Percentiles rank a stretch among this genome's conserved stretches.
phyloP scores from a whole-genome alignment of 2,797 vertebrate species.

The Syndactyla subalaris region DNA sequence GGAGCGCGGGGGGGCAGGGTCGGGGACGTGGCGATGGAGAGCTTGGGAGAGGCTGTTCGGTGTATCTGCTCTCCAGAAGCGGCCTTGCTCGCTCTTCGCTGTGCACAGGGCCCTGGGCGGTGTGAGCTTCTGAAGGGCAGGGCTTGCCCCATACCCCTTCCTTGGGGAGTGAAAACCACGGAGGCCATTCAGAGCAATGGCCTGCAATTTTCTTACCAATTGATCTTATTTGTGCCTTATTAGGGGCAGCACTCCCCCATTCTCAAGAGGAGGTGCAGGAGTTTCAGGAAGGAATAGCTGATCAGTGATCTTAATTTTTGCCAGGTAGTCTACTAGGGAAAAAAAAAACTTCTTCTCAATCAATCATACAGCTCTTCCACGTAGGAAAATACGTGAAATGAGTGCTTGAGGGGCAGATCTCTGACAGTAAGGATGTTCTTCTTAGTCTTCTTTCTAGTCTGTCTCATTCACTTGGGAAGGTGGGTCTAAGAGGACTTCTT shows the following conservation, averaged over 20 bases:
- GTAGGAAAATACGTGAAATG: neutral
- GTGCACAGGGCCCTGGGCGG: neutral
- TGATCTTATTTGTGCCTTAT: neutral
- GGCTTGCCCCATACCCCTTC: neutral
- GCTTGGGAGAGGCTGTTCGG: neutral
- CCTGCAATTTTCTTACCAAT: neutral
- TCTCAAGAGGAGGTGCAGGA: neutral
- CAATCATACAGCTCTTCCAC: neutral
- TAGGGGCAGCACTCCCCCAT: neutral
- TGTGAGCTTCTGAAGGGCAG: neutral
- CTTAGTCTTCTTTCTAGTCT: neutral
- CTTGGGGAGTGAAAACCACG: neutral
- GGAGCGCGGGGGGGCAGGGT: neutral
- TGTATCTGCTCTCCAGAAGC: neutral
- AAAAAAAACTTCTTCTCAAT: neutral
- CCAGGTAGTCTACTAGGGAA: neutral
- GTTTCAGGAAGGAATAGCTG: neutral
- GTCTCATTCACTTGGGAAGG: neutral
- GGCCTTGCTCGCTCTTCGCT: neutral
- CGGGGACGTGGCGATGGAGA: conserved; percentile 54
- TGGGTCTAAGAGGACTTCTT: neutral
- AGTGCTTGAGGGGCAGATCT: neutral
- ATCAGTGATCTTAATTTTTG: neutral
- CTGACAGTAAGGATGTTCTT: neutral
- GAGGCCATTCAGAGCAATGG: neutral